Conservation (phyloP, 2,797 vertebrate species). For the Muscicapa striata region DNA sequence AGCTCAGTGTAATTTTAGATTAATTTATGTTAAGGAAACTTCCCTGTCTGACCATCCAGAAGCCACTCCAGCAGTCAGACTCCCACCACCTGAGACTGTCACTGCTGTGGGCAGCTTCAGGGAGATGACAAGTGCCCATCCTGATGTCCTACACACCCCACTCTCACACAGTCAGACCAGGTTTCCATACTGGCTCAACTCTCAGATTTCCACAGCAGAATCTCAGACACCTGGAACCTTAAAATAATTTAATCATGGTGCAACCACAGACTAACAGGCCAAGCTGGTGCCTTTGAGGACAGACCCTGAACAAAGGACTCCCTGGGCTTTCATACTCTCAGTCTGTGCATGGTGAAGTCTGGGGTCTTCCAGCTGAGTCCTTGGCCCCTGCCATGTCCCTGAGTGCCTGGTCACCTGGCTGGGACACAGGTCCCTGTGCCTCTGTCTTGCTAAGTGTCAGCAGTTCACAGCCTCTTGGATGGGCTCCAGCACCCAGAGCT, state of each 20-base stretch:
- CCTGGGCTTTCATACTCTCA: neutral
- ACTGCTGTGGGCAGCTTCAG: rapidly evolving
- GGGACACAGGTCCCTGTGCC: neutral
- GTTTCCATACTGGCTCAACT: no score
- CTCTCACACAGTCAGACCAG: neutral
- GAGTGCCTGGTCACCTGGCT: rapidly evolving
- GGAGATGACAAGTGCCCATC: rapidly evolving
- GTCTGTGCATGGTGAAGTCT: neutral
- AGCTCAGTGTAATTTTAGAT: neutral
- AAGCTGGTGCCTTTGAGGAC: neutral
- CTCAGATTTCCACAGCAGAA: neutral
- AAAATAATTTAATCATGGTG: neutral
- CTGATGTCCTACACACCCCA: neutral
- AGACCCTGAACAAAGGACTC: neutral
- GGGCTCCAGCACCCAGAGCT: neutral
- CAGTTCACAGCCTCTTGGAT: rapidly evolving
- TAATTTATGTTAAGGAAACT: neutral
- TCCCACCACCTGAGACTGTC: neutral
- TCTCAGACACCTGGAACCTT: neutral
- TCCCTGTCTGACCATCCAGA: neutral
- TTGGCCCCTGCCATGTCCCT: rapidly evolving
- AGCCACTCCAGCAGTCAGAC: neutral
- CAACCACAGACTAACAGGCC: neutral
- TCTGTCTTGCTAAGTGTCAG: neutral
- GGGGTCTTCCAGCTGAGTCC: neutral